Evolutionary conservation across 2,888 invertebrate species (phyloP), one percentile per base, ranked within the genome.

Genomic region (Clivina fossor): DNA sequence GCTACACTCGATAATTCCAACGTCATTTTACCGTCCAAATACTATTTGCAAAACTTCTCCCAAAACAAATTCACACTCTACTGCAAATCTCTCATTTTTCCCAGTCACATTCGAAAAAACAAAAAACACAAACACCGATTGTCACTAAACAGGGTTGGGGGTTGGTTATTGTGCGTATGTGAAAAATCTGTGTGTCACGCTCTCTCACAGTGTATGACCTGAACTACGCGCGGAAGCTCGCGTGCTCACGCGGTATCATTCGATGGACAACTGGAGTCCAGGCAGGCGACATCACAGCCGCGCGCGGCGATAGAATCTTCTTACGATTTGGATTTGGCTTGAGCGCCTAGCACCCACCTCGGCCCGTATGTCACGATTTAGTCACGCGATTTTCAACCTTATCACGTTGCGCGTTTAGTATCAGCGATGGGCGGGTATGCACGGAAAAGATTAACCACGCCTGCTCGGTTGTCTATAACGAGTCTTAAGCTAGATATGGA

Each of bases 1-100:
- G 78, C 74, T 75, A 80, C 78, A 44, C 80, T 77, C 77, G 81
- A 80, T 64, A 83, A 73, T 76, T 83, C 82, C 78, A 83, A 78
- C 66, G 75, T 79, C 74, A 75, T 74, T 59, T 57, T 62, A 9
- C 32, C 11, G 11, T 32, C 15, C 32, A 32, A 15, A 1, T 16
- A 35, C 11, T 16, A 35, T 9, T 15, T 9, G 8, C 13, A 22
- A 43, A 19, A 18, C 40, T 22, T 19, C 18, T 40, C 19, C 40
- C n/a, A 9, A 18, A 22, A 40, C 19, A 20, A 20, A 13, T 19
- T 20, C 19, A 40, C 22, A 40, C 16, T 40, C n/a, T 20, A 40
- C 18, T 24, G 26, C 24, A 26, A 28, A 18, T 24, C 22, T 20
- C 41, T 8, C n/a, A n/a, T n/a, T n/a, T n/a, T n/a, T n/a, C n/a